These are phyloP conservation scores for Anisognathus igniventris DNA, from an alignment of 2,797 vertebrate species.

Conservation along the genomic window DNA sequence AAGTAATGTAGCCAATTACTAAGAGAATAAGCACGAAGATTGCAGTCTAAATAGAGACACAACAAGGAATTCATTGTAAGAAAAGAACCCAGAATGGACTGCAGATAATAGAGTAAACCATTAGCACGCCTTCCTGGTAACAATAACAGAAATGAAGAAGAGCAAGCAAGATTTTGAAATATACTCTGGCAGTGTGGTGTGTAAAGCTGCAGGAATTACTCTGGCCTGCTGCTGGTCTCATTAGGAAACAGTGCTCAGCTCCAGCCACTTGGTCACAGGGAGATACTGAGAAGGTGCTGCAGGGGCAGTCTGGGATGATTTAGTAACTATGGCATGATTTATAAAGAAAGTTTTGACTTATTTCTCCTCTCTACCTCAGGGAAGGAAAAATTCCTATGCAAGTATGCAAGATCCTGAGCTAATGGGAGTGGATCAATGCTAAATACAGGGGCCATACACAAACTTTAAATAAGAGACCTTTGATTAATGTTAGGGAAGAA, in stretches of 20 bases:
- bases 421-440: not conserved
- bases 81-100: constrained; percentile 1
- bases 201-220: constrained; percentile 16
- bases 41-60: constrained; percentile 1
- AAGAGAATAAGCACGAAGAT: constrained; percentile 46
- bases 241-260: not conserved
- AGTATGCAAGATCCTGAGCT: not conserved
- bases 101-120: constrained; percentile 16
- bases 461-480: not conserved
- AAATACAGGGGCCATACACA: not conserved
- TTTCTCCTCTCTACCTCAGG: not conserved
- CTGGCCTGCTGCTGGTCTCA: not conserved
- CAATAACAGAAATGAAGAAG: constrained; percentile 15
- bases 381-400: not conserved
- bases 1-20: constrained; percentile 40
- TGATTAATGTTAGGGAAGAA: not conserved
- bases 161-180: constrained; percentile 28
- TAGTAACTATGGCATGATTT: not conserved
- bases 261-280: not conserved
- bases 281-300: not conserved
- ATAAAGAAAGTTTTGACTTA: not conserved
- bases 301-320: not conserved
- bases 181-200: not conserved
- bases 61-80: constrained; percentile 23
- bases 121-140: constrained; percentile 28